phyloP scores from a whole-genome alignment of 2,888 invertebrate genomes.

The Rotaria magnacalcarata region DNA sequence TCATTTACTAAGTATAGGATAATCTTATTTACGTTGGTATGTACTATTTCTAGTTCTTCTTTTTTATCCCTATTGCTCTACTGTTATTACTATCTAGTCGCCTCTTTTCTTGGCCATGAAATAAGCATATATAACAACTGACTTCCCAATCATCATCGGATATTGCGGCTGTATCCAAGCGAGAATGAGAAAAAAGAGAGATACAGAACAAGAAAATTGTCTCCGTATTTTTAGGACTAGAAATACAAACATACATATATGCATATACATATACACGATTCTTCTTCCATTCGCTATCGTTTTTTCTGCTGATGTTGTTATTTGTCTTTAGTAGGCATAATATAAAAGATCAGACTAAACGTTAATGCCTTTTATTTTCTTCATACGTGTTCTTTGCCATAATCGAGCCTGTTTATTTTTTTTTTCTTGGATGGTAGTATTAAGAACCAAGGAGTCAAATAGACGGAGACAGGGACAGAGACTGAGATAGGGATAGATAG shows the following conservation, averaged over 20 bases:
- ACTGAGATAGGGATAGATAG: not conserved
- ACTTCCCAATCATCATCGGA: not conserved
- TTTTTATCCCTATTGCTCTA: not conserved
- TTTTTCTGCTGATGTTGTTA: not conserved
- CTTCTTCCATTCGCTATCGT: not conserved
- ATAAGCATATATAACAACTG: not conserved
- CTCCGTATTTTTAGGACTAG: not conserved
- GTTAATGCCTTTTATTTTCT: not conserved
- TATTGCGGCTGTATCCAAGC: not conserved
- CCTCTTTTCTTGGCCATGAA: not conserved
- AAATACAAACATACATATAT: not conserved
- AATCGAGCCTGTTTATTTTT: not conserved
- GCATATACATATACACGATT: not conserved
- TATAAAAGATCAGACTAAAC: not conserved
- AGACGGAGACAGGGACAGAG: not conserved
- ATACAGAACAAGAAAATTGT: not conserved
- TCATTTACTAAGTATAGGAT: not conserved
- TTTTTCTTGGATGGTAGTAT: not conserved
- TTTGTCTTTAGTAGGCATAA: not conserved
- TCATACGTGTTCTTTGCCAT: not conserved
- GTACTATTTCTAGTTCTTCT: not conserved
- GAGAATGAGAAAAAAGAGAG: not conserved
- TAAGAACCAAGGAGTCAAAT: not conserved
- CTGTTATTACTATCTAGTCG: conserved; percentile 11
- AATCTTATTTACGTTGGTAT: not conserved